Conservation (phyloP, 2,113 vertebrate species). For the Castor canadensis region DNA sequence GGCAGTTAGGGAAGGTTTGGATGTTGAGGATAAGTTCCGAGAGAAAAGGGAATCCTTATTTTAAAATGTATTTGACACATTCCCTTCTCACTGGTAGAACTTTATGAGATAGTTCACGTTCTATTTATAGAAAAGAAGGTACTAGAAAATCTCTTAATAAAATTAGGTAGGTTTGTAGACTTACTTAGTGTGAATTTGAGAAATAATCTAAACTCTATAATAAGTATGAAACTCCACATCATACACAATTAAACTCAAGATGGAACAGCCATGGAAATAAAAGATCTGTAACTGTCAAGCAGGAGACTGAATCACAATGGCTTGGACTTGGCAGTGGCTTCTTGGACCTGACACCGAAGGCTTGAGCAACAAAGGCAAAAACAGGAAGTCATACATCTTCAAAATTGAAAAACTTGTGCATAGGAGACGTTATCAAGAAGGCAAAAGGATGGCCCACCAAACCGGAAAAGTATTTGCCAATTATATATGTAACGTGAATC, state of each 20-base stretch:
- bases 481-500: not conserved
- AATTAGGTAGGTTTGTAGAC: not conserved
- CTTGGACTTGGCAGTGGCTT: not conserved
- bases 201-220: conserved; percentile 4
- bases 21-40: not conserved
- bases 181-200: not conserved
- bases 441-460: not conserved
- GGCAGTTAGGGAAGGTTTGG: not conserved
- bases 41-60: not conserved
- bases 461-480: not conserved
- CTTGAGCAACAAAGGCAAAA: not conserved
- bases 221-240: not conserved
- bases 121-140: not conserved
- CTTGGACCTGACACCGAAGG: not conserved
- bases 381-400: not conserved
- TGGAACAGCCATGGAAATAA: no score
- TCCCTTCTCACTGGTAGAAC: not conserved
- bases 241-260: not conserved
- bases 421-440: not conserved
- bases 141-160: not conserved
- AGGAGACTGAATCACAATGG: no score
- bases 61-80: conserved; percentile 10
- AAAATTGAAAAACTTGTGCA: not conserved
- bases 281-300: no score
- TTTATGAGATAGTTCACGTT: not conserved